Evolutionary conservation across 2,888 invertebrate species (phyloP).

Genomic region (Sericinus montela): DNA sequence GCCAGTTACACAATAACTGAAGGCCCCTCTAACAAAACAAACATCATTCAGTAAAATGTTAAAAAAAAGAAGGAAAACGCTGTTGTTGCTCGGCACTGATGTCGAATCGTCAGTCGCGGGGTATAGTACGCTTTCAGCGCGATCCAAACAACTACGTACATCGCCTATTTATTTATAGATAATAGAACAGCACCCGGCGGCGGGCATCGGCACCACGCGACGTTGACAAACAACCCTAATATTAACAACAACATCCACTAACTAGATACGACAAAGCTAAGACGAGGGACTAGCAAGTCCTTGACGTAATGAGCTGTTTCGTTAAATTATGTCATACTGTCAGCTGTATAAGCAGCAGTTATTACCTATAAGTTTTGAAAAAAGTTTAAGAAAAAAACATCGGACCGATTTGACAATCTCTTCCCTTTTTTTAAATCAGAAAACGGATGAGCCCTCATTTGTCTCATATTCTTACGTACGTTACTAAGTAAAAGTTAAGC

Average conservation of each 20-base stretch:
- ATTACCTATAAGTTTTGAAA: no score
- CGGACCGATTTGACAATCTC: no score
- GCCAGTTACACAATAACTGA: no score
- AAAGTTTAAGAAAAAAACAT: no score
- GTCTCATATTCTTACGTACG: no score
- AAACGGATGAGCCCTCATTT: no score
- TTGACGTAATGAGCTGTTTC: slow-evolving; percentile 49
- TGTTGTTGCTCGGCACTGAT: slow-evolving; percentile 3
- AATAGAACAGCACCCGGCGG: slow-evolving; percentile 25
- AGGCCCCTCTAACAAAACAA: background rate
- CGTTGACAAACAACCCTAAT: slow-evolving; percentile 66
- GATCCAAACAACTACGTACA: slow-evolving; percentile 1
- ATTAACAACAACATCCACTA: slow-evolving; percentile 38
- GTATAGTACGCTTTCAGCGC: background rate
- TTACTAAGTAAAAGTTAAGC: no score
- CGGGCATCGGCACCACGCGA: slow-evolving; percentile 49
- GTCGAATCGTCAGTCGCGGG: slow-evolving; percentile 13
- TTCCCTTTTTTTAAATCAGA: no score
- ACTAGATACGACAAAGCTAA: slow-evolving; percentile 6
- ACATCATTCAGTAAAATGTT: slow-evolving; percentile 1
- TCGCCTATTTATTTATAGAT: slow-evolving; percentile 17
- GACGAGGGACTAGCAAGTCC: slow-evolving; percentile 9
- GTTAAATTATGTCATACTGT: slow-evolving; percentile 1
- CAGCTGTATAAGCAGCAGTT: background rate
- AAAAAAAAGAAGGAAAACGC: slow-evolving; percentile 1